Evolutionary conservation across 2,113 vertebrate genomes (phyloP), one percentile per base, ranked within the genome.

Genomic region (Chaetops frenatus): DNA sequence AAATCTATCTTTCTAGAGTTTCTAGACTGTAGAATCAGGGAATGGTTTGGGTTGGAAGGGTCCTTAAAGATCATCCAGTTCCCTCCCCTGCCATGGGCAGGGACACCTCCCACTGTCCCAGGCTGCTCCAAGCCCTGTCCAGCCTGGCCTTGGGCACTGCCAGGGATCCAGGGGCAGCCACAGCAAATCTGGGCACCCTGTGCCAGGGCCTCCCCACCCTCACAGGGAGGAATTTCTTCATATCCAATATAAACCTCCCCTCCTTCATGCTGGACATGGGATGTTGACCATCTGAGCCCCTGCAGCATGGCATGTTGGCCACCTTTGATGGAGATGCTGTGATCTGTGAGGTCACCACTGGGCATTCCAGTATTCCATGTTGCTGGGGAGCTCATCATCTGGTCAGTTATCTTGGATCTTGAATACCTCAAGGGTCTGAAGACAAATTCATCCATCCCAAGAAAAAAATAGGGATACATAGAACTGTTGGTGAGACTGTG

Each of bases 121-220:
- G 53, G 18, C 0, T 60, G 22, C 14, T 69, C 54, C 36, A 44
- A 77, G 17, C 21, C 6, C 13, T 0, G 0, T 36, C 44, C 71
- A 67, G 0, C 18, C 54, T 23, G 54, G 22, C 54, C 22, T 60
- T 53, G 62, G 54, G 1, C 38, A 53, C 15, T 45, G 1, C 36
- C 83, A 86, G 45, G 38, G 38, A 45, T 60, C 16, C 44, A 42
- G 54, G 38, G 45, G 18, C 53, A 77, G 27, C 36, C 45, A 36
- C 62, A 86, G 27, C 18, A 51, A 0, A 45, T 77, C 33, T 51
- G 53, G 45, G 27, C 2, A 42, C 1, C 27, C 29, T 67, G 11
- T 51, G 27, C 53, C 54, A 69, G 45, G 21, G 11, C 6, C 17
- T 42, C 1, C 0, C 1, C 27, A 33, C 27, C 27, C 25, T 60